A percentile compares a stretch with the other conserved stretches of the same genome.
Evolutionary conservation across 2,888 invertebrate genomes (phyloP).

Genomic region (Xanthia icteritia): DNA sequence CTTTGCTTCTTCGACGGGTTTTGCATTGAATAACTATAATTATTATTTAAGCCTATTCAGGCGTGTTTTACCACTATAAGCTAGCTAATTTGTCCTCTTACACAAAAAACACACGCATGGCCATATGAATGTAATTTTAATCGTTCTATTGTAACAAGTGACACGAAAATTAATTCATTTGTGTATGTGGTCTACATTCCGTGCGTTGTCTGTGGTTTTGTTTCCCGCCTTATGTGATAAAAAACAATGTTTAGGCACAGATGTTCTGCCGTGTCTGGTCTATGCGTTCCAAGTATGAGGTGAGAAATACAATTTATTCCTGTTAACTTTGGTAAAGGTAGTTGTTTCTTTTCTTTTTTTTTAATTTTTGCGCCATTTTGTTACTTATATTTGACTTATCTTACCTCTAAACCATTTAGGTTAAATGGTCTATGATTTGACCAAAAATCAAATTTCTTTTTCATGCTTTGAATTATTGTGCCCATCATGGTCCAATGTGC

Average conservation of each 20-base stretch:
- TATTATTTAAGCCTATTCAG: too few species aligned
- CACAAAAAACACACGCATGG: constrained; percentile 46
- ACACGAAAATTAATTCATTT: constrained; percentile 46
- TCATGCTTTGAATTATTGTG: neutral
- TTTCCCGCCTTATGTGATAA: constrained; percentile 46
- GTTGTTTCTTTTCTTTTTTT: neutral
- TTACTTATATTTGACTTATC: neutral
- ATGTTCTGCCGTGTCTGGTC: constrained; percentile 64
- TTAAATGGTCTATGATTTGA: neutral
- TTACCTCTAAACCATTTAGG: too few species aligned
- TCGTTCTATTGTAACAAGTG: constrained; percentile 14
- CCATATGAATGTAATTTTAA: constrained; percentile 37
- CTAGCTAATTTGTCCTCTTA: constrained; percentile 38
- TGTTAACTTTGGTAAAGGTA: too few species aligned
- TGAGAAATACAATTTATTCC: constrained; percentile 15
- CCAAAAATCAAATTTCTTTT: neutral
- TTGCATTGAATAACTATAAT: too few species aligned
- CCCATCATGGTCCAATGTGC: neutral
- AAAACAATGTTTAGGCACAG: constrained; percentile 65
- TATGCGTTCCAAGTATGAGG: constrained; percentile 61
- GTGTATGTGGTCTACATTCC: constrained; percentile 36
- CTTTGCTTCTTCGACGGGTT: too few species aligned
- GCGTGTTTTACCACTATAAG: neutral
- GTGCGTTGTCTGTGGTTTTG: constrained; percentile 53
- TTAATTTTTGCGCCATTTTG: neutral